phyloP scores from a whole-genome alignment of 2,888 invertebrate species.

The Leptinotarsa haldemani region DNA sequence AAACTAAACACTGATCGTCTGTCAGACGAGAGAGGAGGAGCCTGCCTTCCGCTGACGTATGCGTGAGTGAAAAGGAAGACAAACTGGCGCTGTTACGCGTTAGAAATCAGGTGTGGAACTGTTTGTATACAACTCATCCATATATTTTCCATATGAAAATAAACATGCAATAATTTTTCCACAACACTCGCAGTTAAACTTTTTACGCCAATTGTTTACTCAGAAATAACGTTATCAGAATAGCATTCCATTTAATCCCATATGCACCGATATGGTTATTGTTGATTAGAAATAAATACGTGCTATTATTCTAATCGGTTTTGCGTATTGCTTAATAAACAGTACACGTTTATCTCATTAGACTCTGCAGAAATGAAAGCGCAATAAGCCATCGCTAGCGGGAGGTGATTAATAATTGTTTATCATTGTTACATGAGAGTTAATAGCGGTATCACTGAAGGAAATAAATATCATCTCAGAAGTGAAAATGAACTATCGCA shows the following conservation, averaged over 20 bases:
- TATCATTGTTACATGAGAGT: background rate
- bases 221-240: background rate
- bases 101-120: too few species aligned
- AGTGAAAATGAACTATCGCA: background rate
- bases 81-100: too few species aligned
- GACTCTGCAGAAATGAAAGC: background rate
- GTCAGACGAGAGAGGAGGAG: too few species aligned
- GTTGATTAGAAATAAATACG: slow-evolving; percentile 11
- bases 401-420: background rate
- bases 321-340: slow-evolving; percentile 16
- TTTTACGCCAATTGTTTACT: background rate
- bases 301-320: slow-evolving; percentile 4
- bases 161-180: background rate
- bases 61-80: too few species aligned
- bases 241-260: background rate
- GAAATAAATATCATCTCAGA: background rate
- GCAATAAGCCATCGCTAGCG: background rate
- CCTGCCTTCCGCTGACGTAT: too few species aligned
- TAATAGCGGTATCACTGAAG: background rate
- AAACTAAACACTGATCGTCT: too few species aligned
- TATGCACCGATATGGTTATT: background rate
- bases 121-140: background rate
- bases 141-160: background rate
- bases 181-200: background rate
- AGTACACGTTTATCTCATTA: slow-evolving; percentile 16